Percentiles rank a stretch among this genome's conserved stretches.
phyloP scores from a whole-genome alignment of 2,888 invertebrate species.

The Clunio marinus region DNA sequence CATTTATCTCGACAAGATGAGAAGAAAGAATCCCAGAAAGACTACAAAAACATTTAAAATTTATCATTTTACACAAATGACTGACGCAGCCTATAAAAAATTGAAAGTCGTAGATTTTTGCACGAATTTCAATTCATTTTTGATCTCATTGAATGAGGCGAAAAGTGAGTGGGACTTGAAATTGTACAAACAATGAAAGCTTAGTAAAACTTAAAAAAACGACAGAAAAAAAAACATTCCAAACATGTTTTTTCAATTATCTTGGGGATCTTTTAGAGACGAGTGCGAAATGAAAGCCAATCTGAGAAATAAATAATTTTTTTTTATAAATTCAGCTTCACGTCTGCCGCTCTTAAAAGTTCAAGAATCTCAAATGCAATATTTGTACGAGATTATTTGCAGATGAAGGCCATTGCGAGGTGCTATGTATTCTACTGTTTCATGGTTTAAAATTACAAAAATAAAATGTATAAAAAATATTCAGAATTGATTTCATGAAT shows the following conservation, averaged over 20 bases:
- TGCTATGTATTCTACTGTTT: too few relatives aligned
- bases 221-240: too few relatives aligned
- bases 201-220: too few relatives aligned
- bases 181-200: not conserved
- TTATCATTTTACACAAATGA: not conserved
- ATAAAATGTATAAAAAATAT: not conserved
- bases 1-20: conserved; percentile 2
- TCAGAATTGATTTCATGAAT: conserved; percentile 22
- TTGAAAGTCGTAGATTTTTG: not conserved
- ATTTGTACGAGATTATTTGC: too few relatives aligned
- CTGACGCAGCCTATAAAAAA: not conserved
- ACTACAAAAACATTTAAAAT: too few relatives aligned
- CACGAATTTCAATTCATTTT: not conserved
- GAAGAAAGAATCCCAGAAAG: not conserved
- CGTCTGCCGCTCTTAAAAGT: too few relatives aligned
- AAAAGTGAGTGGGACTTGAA: not conserved
- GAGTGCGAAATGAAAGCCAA: not conserved
- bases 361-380: too few relatives aligned
- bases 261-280: too few relatives aligned
- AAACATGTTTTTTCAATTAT: conserved; percentile 38
- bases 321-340: too few relatives aligned
- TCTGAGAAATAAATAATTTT: too few relatives aligned
- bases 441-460: too few relatives aligned
- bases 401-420: too few relatives aligned
- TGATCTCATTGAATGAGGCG: not conserved